Evolutionary conservation across 2,797 vertebrate genomes (phyloP).

Genomic region (Naso thynnoides): DNA sequence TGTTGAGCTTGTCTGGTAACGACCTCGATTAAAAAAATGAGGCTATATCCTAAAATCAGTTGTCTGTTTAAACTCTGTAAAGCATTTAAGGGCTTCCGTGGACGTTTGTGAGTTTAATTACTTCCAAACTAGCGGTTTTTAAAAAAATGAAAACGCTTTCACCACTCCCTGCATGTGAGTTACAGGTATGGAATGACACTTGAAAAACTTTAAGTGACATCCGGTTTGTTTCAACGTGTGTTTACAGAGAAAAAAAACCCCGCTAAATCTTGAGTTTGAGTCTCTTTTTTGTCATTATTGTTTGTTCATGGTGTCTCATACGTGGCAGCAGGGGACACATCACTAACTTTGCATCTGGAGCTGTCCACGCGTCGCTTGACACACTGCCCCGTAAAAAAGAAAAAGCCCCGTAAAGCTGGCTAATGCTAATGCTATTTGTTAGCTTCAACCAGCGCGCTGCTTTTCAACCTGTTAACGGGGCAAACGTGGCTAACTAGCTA

Average conservation of each 20-base stretch:
- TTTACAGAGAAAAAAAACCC: not conserved
- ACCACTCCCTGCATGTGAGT: not conserved
- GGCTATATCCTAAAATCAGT: not conserved
- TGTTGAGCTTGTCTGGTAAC: not conserved
- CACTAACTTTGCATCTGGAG: not conserved
- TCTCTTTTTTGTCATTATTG: too few relatives aligned
- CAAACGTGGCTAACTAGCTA: slow-evolving; percentile 23
- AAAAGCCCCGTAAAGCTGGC: not conserved
- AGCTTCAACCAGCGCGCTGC: not conserved
- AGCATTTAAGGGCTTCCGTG: fast-evolving
- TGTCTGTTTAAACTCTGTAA: too few relatives aligned
- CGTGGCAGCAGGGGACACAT: not conserved
- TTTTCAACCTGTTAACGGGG: slow-evolving; percentile 5
- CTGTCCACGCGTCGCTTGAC: not conserved
- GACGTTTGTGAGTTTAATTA: not conserved
- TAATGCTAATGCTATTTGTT: slow-evolving; percentile 43
- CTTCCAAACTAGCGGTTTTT: not conserved
- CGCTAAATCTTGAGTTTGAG: fast-evolving
- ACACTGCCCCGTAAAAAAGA: slow-evolving; percentile 5
- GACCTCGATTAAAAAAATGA: not conserved
- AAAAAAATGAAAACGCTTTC: not conserved
- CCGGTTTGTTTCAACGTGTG: not conserved
- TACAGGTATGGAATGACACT: not conserved
- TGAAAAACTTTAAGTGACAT: not conserved
- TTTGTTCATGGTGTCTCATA: not conserved